A percentile compares a stretch with the other conserved stretches of the same genome.
Evolutionary conservation across 2,888 invertebrate species (phyloP).

Genomic region (Sinohyriopsis cumingii): DNA sequence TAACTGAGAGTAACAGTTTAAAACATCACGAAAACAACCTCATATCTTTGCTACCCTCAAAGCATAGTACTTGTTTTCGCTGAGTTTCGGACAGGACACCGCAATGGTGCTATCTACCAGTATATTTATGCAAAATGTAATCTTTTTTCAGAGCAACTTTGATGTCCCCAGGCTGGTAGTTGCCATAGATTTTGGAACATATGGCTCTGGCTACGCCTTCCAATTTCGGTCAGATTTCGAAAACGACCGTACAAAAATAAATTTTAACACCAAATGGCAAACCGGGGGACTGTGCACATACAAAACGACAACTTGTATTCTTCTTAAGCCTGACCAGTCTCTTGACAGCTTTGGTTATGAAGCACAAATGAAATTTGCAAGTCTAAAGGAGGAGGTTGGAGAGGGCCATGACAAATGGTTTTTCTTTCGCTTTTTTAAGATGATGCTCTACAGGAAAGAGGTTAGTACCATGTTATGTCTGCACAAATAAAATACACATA

Average conservation of each 20-base stretch:
- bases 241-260: slow-evolving; percentile 17
- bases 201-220: slow-evolving; percentile 24
- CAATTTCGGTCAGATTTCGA: slow-evolving; percentile 25
- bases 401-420: slow-evolving; percentile 18
- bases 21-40: too few relatives aligned
- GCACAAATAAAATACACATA: too few relatives aligned
- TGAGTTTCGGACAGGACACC: too few relatives aligned
- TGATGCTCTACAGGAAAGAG: slow-evolving; percentile 19
- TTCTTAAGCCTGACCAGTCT: slow-evolving; percentile 10
- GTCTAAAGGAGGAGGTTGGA: slow-evolving; percentile 13
- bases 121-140: too few relatives aligned
- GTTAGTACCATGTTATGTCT: slow-evolving; percentile 3
- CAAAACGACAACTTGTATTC: slow-evolving; percentile 20
- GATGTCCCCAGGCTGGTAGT: slow-evolving; percentile 18
- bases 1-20: too few relatives aligned
- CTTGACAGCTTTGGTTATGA: slow-evolving; percentile 25
- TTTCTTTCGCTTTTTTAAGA: slow-evolving; percentile 29
- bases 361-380: slow-evolving; percentile 18
- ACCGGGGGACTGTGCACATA: slow-evolving; percentile 16
- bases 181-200: slow-evolving; percentile 32
- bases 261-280: slow-evolving; percentile 22
- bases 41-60: too few relatives aligned
- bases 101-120: too few relatives aligned
- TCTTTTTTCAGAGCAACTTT: too few relatives aligned
- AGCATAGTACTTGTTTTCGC: too few relatives aligned